Conservation (phyloP, 2,113 vertebrate genomes). For the Jaculus jaculus region DNA sequence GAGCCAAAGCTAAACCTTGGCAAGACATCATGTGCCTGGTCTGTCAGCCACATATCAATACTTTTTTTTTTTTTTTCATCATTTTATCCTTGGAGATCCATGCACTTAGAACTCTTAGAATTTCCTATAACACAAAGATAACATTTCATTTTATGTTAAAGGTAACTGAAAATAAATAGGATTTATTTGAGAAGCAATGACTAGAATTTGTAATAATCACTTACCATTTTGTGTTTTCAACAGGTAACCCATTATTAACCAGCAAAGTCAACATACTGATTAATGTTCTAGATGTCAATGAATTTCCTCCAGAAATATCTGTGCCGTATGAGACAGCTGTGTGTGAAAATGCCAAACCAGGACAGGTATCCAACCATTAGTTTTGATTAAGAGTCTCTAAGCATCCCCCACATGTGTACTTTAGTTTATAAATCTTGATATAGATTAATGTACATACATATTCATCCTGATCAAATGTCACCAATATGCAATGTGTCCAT, state of each 20-base stretch:
- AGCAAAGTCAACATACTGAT: constrained; percentile 94
- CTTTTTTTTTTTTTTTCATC: fast-evolving
- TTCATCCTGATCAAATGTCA: background rate
- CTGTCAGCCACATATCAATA: background rate
- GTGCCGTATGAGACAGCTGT: constrained; percentile 95
- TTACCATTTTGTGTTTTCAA: constrained; percentile 71
- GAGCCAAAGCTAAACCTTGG: background rate
- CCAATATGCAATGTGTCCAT: too few species aligned
- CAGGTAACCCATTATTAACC: constrained; percentile 94
- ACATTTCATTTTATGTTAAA: background rate
- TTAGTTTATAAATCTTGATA: background rate
- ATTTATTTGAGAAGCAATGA: background rate
- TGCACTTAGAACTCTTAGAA: background rate
- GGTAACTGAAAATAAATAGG: background rate
- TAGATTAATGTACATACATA: background rate
- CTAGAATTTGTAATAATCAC: background rate
- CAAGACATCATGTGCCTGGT: fast-evolving
- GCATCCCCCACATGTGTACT: background rate
- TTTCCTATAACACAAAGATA: background rate
- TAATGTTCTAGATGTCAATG: constrained; percentile 97
- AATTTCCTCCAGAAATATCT: constrained; percentile 96
- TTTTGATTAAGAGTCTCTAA: background rate
- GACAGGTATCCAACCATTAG: constrained; percentile 89
- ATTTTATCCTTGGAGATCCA: background rate
- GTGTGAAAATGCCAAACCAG: constrained; percentile 94